Conservation (phyloP, 2,888 invertebrate species). For the Stenurella melanura region DNA sequence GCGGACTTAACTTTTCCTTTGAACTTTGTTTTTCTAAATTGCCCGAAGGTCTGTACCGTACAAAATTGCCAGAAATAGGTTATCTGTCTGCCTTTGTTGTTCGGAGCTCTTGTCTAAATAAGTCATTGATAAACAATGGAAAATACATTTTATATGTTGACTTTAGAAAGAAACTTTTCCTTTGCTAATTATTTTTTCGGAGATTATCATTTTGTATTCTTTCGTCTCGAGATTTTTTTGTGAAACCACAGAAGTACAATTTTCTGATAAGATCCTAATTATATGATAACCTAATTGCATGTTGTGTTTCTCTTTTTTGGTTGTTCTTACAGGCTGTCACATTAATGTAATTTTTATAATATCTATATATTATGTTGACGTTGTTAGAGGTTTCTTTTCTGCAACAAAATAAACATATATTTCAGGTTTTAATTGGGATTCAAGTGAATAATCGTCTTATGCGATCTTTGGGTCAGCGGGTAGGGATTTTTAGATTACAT, state of each 20-base stretch:
- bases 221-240: conserved; percentile 10
- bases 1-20: neutral
- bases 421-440: no score
- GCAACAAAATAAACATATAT: no score
- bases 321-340: neutral
- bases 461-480: no score
- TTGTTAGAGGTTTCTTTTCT: neutral
- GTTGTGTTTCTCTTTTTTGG: conserved; percentile 18
- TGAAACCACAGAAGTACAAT: conserved; percentile 18
- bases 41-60: neutral
- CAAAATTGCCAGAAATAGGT: conserved; percentile 1
- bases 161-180: conserved; percentile 21
- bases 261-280: conserved; percentile 33
- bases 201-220: conserved; percentile 16
- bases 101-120: neutral
- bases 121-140: conserved; percentile 1
- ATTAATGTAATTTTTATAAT: conserved; percentile 20
- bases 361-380: neutral
- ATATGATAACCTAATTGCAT: conserved; percentile 23
- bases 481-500: no score
- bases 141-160: conserved; percentile 19
- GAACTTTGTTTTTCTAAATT: conserved; percentile 2
- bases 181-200: conserved; percentile 15
- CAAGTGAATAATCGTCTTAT: no score
- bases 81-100: neutral